A percentile compares a stretch with the other conserved stretches of the same genome.
phyloP scores from a whole-genome alignment of 2,113 vertebrate genomes.

The Grallaria varia region DNA sequence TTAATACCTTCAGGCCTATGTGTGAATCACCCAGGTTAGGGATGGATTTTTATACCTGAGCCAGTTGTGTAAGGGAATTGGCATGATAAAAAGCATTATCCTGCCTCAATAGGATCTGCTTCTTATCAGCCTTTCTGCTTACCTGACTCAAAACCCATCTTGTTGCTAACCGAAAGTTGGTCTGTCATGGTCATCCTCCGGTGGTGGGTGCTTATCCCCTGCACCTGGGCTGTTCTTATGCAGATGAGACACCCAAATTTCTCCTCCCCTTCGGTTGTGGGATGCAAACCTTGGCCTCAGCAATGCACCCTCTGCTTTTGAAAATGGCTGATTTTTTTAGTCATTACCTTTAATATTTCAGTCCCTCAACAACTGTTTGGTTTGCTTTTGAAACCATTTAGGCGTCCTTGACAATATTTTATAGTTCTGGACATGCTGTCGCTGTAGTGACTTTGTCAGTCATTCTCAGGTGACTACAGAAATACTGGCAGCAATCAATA shows the following conservation, averaged over 20 bases:
- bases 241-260: neutral
- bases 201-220: neutral
- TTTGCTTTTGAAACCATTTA: neutral
- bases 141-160: neutral
- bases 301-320: neutral
- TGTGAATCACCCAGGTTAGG: neutral
- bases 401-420: neutral
- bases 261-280: fast-evolving
- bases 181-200: neutral
- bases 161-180: neutral
- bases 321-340: fast-evolving
- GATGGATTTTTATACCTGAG: neutral
- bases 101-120: neutral
- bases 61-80: neutral
- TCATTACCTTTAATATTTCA: neutral
- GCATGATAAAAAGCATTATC: neutral
- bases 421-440: neutral
- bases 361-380: neutral
- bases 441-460: neutral
- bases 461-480: neutral
- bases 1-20: neutral
- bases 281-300: neutral
- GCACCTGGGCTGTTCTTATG: neutral
- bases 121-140: neutral
- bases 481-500: neutral